Evolutionary conservation across 2,113 vertebrate genomes (phyloP).

Genomic region (Phylloscopus trochilus): DNA sequence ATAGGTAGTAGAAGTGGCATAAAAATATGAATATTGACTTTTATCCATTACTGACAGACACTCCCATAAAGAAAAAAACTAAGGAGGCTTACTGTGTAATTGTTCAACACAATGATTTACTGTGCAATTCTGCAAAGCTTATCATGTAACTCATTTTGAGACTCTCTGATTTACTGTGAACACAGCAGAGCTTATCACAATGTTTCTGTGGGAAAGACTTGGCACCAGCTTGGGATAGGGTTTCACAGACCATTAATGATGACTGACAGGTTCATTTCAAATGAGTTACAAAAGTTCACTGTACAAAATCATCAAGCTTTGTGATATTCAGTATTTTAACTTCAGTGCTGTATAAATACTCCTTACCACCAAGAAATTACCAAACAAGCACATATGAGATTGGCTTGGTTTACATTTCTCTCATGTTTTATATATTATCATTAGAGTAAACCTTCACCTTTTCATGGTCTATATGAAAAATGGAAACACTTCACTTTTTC

Average conservation of each 20-base stretch:
- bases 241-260: slow-evolving; percentile 71
- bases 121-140: slow-evolving; percentile 65
- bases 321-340: slow-evolving; percentile 49
- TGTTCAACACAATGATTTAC: slow-evolving; percentile 67
- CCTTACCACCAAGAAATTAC: neutral
- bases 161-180: slow-evolving; percentile 64
- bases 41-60: neutral
- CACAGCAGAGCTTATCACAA: slow-evolving; percentile 58
- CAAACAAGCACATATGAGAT: neutral
- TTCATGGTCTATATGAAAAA: neutral
- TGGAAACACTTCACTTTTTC: neutral
- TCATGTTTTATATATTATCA: neutral
- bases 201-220: slow-evolving; percentile 50
- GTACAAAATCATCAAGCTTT: slow-evolving; percentile 27
- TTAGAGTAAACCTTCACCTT: neutral
- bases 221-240: slow-evolving; percentile 36
- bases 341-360: slow-evolving; percentile 14
- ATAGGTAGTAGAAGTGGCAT: neutral
- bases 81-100: slow-evolving; percentile 50
- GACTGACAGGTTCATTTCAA: slow-evolving; percentile 66
- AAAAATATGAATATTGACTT: slow-evolving; percentile 29
- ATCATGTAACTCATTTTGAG: slow-evolving; percentile 48
- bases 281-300: slow-evolving; percentile 42
- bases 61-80: slow-evolving; percentile 52
- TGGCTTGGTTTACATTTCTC: slow-evolving; percentile 1